Evolutionary conservation across 1,140 invertebrate species (phyloP).

Genomic region (Schlechtendalia chinensis): DNA sequence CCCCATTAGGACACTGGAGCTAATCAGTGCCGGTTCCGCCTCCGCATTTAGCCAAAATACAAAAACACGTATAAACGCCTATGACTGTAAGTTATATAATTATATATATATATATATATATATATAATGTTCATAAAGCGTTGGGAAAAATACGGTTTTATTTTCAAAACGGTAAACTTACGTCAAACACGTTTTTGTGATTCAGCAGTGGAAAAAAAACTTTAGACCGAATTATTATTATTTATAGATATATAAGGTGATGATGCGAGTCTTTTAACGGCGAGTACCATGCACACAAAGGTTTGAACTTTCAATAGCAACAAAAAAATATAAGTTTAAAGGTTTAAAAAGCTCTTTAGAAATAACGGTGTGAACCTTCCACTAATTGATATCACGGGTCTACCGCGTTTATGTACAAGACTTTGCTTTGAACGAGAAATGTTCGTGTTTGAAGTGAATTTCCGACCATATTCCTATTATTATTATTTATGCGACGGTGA

Average conservation of each 20-base stretch:
- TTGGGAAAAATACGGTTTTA: background rate
- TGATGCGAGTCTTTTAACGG: background rate
- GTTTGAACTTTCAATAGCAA: conserved; percentile 26
- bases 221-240: conserved; percentile 15
- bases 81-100: no score
- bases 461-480: background rate
- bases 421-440: background rate
- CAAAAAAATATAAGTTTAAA: background rate
- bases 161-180: background rate
- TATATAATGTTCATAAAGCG: background rate
- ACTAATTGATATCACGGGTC: conserved; percentile 37
- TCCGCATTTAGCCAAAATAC: no score
- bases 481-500: background rate
- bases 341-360: conserved; percentile 34
- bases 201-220: background rate
- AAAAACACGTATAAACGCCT: no score
- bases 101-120: no score
- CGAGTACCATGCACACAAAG: background rate
- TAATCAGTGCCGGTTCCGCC: conserved; percentile 9
- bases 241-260: background rate
- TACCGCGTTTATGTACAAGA: background rate
- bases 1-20: background rate
- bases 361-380: background rate
- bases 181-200: conserved; percentile 6
- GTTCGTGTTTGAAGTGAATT: background rate